Conservation (phyloP, 2,113 vertebrate species). For the Poicephalus gulielmi region DNA sequence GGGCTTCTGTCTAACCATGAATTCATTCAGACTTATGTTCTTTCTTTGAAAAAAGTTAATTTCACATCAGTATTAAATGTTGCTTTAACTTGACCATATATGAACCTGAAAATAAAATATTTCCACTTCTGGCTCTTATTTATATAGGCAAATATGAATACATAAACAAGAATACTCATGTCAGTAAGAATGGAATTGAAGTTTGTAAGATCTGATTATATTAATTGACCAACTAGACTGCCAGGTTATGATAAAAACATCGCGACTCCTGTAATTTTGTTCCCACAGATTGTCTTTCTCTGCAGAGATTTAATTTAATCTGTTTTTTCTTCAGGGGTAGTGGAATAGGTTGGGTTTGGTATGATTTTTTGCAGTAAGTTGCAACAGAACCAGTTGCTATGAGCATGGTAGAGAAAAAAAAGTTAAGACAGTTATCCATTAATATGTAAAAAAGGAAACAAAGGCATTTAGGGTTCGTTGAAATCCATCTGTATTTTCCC, state of each 20-base stretch:
- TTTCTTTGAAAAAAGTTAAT: not conserved
- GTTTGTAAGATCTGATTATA: not conserved
- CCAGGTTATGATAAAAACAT: not conserved
- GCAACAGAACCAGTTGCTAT: not conserved
- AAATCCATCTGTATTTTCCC: not conserved
- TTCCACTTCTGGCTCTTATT: not conserved
- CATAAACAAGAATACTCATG: not conserved
- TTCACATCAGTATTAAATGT: slow-evolving; percentile 2
- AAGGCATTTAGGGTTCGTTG: not conserved
- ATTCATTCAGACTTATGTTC: not conserved
- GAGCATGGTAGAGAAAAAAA: not conserved
- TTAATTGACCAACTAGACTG: not conserved
- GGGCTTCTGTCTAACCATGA: not conserved
- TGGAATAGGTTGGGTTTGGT: not conserved
- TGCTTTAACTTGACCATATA: slow-evolving; percentile 5
- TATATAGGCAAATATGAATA: not conserved
- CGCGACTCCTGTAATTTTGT: not conserved
- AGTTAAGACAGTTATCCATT: not conserved
- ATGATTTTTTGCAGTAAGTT: not conserved
- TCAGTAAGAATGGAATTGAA: not conserved
- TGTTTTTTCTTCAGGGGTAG: not conserved
- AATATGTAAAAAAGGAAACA: not conserved
- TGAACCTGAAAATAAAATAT: not conserved
- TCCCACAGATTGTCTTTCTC: not conserved
- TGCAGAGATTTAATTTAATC: not conserved